Conservation (phyloP, 2,113 vertebrate genomes). For the Anoplopoma fimbria region DNA sequence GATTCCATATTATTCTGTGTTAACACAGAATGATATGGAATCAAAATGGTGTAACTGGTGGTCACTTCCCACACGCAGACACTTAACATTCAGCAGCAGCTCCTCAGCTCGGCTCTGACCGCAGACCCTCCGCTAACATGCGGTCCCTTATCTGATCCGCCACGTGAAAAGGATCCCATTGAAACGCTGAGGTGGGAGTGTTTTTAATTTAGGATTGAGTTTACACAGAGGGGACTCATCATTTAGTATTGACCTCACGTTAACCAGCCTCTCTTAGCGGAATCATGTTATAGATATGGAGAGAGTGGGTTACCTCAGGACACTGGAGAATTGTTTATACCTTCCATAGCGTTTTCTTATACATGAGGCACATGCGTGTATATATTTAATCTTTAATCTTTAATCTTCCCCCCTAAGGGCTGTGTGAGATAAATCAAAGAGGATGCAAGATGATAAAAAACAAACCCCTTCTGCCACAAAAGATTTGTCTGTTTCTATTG, state of each 20-base stretch:
- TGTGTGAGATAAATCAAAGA: neutral
- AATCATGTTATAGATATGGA: neutral
- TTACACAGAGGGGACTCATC: neutral
- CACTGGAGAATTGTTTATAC: neutral
- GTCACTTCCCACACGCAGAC: conserved; percentile 1
- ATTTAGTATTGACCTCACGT: neutral
- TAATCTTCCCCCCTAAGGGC: neutral
- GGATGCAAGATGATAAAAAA: neutral
- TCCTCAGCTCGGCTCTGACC: neutral
- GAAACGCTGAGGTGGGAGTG: neutral
- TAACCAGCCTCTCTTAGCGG: neutral
- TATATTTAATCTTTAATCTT: too few relatives aligned
- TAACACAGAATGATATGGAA: neutral
- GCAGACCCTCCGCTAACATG: neutral
- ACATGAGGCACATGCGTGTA: too few relatives aligned
- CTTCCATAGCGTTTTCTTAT: neutral
- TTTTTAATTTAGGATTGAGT: conserved; percentile 20
- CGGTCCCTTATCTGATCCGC: conserved; percentile 8
- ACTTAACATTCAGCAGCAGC: conserved; percentile 25
- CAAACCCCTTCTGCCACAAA: neutral
- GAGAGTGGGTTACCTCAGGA: neutral
- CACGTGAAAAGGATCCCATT: conserved; percentile 21
- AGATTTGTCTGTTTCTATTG: too few relatives aligned
- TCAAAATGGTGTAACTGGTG: conserved; percentile 31
- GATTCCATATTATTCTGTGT: conserved; percentile 17